A percentile compares a stretch with the other conserved stretches of the same genome.
Conservation (phyloP, 2,797 vertebrate genomes). For the Avahi laniger region DNA sequence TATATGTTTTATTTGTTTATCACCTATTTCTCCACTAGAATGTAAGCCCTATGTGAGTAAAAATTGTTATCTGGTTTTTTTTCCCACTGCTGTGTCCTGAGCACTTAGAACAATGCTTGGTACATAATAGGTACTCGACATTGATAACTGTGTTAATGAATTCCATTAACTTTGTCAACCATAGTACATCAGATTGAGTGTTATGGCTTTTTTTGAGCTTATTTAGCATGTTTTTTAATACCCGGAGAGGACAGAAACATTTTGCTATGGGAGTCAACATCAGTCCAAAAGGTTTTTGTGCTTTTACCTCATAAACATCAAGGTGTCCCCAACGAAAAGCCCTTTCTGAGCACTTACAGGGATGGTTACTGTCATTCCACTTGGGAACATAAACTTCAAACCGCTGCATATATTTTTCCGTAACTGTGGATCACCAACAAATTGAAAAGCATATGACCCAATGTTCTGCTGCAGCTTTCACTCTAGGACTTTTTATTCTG, state of each 20-base stretch:
- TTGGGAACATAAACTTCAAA: neutral
- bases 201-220: neutral
- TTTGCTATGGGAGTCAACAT: neutral
- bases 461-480: neutral
- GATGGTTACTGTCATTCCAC: neutral
- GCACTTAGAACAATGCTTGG: neutral
- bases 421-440: neutral
- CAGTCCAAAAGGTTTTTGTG: neutral
- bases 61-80: neutral
- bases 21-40: neutral
- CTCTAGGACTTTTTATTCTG: neutral
- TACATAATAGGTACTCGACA: neutral
- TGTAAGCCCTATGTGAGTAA: neutral
- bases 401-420: neutral
- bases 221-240: neutral
- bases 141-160: neutral
- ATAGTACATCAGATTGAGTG: neutral
- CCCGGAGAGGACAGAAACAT: neutral
- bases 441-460: neutral
- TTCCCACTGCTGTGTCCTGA: neutral
- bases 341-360: neutral
- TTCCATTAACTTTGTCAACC: neutral
- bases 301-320: neutral
- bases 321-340: neutral
- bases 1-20: neutral